Evolutionary conservation across 2,888 invertebrate species (phyloP), one percentile per base, ranked within the genome.

Genomic region (Watsonalla binaria): DNA sequence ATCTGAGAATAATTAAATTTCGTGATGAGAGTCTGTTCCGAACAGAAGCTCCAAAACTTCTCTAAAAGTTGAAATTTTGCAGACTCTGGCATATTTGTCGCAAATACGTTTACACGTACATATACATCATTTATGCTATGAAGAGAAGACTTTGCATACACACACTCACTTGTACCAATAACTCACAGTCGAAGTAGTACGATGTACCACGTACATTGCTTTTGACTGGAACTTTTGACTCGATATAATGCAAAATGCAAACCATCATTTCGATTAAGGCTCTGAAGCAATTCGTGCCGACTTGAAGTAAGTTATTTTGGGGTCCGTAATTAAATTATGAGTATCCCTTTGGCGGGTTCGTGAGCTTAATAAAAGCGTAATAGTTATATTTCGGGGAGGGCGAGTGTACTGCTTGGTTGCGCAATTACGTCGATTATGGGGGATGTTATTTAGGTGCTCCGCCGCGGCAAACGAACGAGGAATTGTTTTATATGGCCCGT

Each of bases 311-410:
- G 70, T 79, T 78, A 81, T 80, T 77, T 77, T 71, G 76, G 77
- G 79, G 78, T 70, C 70, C 74, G 78, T 87, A 87, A 88, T 89
- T 86, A 82, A 88, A 89, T 89, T 87, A 87, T 80, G 81, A 85
- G 79, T 77, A 83, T 86, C 87, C 85, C 83, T 84, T 85, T 82
- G 78, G 80, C 78, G 79, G 78, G 84, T 76, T 75, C 78, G 78
- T 79, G 80, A 75, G 84, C 86, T 85, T 82, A 86, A 87, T 88
- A 88, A 89, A 86, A 82, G 82, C 84, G 80, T 85, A 86, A 87
- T 88, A 85, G 86, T 85, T 86, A 84, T 86, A 84, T 83, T 82
- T 80, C 72, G 73, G 72, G 68, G 78, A 77, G 83, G 83, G 82
- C 65, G 67, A 71, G 66, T 70, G 79, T 66, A 71, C 66, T 70